Evolutionary conservation across 1,140 invertebrate species (phyloP).

Genomic region (Stenopsyche tienmushanensis): DNA sequence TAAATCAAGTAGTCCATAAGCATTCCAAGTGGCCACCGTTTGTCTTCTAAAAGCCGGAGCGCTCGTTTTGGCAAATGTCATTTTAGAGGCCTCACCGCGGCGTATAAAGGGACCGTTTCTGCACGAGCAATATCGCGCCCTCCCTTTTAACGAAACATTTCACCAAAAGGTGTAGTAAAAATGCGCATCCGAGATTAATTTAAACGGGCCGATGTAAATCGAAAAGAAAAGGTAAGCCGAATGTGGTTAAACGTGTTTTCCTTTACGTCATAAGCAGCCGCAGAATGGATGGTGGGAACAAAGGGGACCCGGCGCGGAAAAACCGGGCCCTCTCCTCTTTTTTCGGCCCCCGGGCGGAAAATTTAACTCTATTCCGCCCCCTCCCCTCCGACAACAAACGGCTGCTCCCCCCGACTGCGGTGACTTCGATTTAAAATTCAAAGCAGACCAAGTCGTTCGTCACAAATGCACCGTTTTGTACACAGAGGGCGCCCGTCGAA

Average conservation of each 20-base stretch:
- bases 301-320: constrained; percentile 3
- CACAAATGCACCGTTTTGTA: constrained; percentile 28
- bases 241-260: constrained; percentile 5
- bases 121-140: no score
- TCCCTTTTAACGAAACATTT: no score
- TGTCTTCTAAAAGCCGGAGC: no score
- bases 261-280: constrained; percentile 11
- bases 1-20: no score
- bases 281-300: neutral
- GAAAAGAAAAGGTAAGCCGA: constrained; percentile 10
- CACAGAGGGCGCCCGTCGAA: constrained; percentile 8
- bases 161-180: no score
- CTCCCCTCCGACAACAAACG: constrained; percentile 17
- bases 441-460: constrained; percentile 23
- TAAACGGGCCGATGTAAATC: neutral
- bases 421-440: constrained; percentile 29
- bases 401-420: neutral
- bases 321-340: constrained; percentile 5
- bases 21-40: no score
- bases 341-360: constrained; percentile 10
- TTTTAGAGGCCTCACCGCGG: no score
- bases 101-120: no score
- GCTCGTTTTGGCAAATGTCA: no score
- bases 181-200: constrained; percentile 12
- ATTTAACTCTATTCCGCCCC: constrained; percentile 1